phyloP scores from a whole-genome alignment of 2,113 vertebrate genomes.

The Pygoscelis adeliae region DNA sequence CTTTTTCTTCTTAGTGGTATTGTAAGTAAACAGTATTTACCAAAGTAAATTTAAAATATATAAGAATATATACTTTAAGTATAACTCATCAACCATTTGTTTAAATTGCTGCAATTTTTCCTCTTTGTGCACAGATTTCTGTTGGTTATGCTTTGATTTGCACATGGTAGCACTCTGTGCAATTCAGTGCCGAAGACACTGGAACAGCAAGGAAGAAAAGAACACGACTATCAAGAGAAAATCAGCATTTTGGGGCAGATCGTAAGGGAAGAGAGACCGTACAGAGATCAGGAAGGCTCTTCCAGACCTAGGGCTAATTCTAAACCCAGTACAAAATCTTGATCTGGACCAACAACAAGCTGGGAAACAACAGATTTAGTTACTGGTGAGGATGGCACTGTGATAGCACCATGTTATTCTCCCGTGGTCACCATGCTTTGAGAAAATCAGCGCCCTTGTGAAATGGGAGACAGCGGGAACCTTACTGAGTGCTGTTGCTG shows the following conservation, averaged over 20 bases:
- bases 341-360: not conserved
- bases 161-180: not conserved
- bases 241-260: not conserved
- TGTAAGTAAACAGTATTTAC: not conserved
- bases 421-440: not conserved
- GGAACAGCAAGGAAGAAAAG: not conserved
- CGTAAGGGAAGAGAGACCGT: not conserved
- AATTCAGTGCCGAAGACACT: not conserved
- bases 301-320: not conserved
- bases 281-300: not conserved
- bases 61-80: not conserved
- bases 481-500: conserved; percentile 6
- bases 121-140: not conserved
- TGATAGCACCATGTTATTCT: not conserved
- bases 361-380: not conserved
- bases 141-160: not conserved
- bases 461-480: not conserved
- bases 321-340: not conserved
- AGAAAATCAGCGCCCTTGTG: not conserved
- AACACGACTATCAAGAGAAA: not conserved
- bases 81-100: not conserved
- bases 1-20: not conserved
- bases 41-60: not conserved
- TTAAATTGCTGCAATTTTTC: not conserved
- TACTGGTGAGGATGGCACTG: not conserved